Conservation (phyloP, 2,888 invertebrate species). For the Pantelozetes paolii region DNA sequence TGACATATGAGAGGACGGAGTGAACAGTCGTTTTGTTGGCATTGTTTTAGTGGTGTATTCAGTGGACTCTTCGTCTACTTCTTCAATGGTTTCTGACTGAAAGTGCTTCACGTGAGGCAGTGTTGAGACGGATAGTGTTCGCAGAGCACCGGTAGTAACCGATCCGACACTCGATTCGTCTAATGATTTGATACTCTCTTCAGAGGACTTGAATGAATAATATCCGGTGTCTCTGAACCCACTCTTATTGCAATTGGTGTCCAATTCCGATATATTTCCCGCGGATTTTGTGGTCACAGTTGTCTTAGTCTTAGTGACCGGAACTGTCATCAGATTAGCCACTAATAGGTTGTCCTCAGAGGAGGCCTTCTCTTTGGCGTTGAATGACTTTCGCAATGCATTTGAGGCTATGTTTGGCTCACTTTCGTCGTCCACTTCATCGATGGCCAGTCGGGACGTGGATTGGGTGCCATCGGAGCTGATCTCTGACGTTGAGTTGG, state of each 20-base stretch:
- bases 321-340: constrained; percentile 43
- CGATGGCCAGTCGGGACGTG: background rate
- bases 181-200: constrained; percentile 47
- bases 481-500: background rate
- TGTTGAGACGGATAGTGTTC: background rate
- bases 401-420: background rate
- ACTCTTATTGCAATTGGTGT: constrained; percentile 44
- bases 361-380: constrained; percentile 44
- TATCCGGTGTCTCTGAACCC: constrained; percentile 47
- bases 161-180: constrained; percentile 45
- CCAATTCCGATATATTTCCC: constrained; percentile 44
- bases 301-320: constrained; percentile 44
- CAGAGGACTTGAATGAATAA: constrained; percentile 47
- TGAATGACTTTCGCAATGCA: constrained; percentile 29
- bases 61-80: constrained; percentile 44
- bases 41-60: constrained; percentile 32
- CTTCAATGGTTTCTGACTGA: constrained; percentile 47
- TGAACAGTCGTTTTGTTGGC: constrained; percentile 35
- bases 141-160: constrained; percentile 41
- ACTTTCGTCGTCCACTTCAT: background rate
- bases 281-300: constrained; percentile 43
- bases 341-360: constrained; percentile 47
- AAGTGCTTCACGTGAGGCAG: constrained; percentile 43
- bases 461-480: constrained; percentile 3
- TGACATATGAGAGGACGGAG: background rate